phyloP scores from a whole-genome alignment of 1,140 invertebrate species.

The Stegodyphus mimosarum region DNA sequence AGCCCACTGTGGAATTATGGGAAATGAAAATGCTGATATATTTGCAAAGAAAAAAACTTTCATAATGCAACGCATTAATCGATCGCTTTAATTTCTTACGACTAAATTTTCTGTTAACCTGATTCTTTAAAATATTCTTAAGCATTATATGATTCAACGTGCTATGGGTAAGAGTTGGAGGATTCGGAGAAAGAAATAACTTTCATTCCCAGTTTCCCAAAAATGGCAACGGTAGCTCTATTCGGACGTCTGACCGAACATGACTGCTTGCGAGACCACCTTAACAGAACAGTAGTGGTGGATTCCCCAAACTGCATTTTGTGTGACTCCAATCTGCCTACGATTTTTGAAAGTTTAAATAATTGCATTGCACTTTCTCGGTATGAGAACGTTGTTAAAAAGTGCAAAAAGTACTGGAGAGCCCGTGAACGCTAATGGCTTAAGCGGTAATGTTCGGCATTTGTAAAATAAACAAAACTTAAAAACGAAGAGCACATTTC shows the following conservation, averaged over 20 bases:
- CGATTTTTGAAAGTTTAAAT: background rate
- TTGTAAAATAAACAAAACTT: background rate
- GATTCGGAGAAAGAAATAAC: background rate
- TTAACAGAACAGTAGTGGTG: too few relatives aligned
- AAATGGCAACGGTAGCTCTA: background rate
- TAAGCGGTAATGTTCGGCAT: background rate
- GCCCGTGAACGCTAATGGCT: background rate
- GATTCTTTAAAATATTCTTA: background rate
- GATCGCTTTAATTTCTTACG: background rate
- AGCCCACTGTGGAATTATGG: background rate
- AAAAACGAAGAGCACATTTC: too few relatives aligned
- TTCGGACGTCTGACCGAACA: background rate
- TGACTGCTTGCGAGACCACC: background rate
- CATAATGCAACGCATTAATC: background rate
- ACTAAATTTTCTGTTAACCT: constrained; percentile 1
- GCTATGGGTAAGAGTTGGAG: background rate
- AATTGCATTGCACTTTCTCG: too few relatives aligned
- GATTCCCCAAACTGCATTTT: background rate
- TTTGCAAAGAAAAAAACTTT: background rate
- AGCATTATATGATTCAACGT: background rate
- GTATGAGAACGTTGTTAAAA: constrained; percentile 3
- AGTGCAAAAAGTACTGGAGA: constrained; percentile 7
- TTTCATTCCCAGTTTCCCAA: background rate
- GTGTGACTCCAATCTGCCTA: background rate
- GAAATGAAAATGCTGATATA: background rate